Base-by-base conservation (phyloP, 1,140 invertebrate species). In the Pseudomyrmex dendroicus region DNA sequence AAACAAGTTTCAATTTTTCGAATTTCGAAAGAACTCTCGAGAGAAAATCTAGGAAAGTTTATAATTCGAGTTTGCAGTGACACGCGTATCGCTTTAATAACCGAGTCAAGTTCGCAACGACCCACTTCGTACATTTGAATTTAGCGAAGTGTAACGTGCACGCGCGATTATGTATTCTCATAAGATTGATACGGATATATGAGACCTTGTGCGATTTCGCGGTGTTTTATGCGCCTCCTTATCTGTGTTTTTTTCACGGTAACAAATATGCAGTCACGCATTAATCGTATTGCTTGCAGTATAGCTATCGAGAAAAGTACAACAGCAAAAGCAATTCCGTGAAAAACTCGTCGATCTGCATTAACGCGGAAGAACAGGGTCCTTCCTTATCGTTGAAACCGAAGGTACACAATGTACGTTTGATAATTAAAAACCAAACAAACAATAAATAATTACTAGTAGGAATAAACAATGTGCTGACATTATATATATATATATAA, bases 361-460 rank as follows among this genome's bases (percentile, higher is more conserved):
- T 91, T 61, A 89, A 82, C 15, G 78, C 66, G 1, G 84, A 90
- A 22, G 90, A 92, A 73, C 88, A 88, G 12, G 89, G 59, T 17
- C 90, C 91, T 2, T 89, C 92, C 12, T 70, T 91, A 35, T 78
- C 87, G 0, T 84, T 77, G 2, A 87, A 90, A 9, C 76, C 85
- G 10, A 92, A 90, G 87, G 91, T 92, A n/a, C n/a, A n/a, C n/a
- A n/a, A n/a, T n/a, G n/a, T n/a, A 89, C 52, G 3, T 22, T 59
- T 10, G 46, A 62, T 0, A 3, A 73, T 25, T 1, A 74, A 63
- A 62, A 57, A 10, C 46, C 35, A 62, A 57, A 10, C 25, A 48
- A 44, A 13, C 5, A 46, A 22, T 48, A 8, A 12, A 9, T 10
- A 17, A 54, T 59, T 72, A 64, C 12, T 44, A 44, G 0, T 35